These are phyloP conservation scores for Ranitomeya variabilis DNA, from an alignment of 2,113 vertebrate species.

Conservation along the genomic window DNA sequence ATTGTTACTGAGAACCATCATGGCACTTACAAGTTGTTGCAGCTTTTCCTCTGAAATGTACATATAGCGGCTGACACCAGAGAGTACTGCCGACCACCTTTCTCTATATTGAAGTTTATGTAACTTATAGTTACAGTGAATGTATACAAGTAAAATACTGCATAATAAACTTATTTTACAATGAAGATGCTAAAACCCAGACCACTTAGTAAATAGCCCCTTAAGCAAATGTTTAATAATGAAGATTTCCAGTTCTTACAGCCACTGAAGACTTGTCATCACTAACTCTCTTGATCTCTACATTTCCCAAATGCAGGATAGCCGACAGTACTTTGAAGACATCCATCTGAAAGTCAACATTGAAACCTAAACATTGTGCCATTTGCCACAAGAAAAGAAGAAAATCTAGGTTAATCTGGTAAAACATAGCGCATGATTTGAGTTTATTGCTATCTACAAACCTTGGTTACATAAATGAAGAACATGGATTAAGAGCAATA, in stretches of 20 bases:
- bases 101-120: too few species aligned
- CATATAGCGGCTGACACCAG: too few species aligned
- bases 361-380: constrained; percentile 77
- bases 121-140: background rate
- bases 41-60: too few species aligned
- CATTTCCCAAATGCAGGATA: constrained; percentile 92
- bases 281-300: constrained; percentile 76
- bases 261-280: constrained; percentile 82
- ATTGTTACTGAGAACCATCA: too few species aligned
- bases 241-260: constrained; percentile 73
- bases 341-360: constrained; percentile 84
- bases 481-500: background rate
- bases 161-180: background rate
- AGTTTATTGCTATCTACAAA: background rate
- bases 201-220: too few species aligned
- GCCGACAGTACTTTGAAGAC: constrained; percentile 88
- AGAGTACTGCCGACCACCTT: too few species aligned
- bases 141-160: background rate
- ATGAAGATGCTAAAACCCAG: background rate
- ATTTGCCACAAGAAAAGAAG: constrained; percentile 32
- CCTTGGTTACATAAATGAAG: background rate
- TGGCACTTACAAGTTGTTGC: too few species aligned
- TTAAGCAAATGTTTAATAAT: background rate
- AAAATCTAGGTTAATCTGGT: constrained; percentile 6
- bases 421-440: background rate